A percentile compares a stretch with the other conserved stretches of the same genome.
phyloP scores from a whole-genome alignment of 2,888 invertebrate species.

The Diarsia mendica region DNA sequence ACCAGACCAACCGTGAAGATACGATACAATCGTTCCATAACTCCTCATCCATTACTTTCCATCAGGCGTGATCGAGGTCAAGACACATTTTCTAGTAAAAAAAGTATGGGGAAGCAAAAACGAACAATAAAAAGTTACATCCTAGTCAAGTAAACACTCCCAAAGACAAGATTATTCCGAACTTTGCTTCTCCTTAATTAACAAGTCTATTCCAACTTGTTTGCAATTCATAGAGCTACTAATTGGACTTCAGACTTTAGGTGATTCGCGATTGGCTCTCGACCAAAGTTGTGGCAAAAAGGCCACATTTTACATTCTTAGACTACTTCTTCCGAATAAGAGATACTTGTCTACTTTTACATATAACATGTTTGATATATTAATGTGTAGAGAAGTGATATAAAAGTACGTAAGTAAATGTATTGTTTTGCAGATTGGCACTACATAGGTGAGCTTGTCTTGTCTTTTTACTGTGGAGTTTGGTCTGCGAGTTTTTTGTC shows the following conservation, averaged over 20 bases:
- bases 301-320: constrained; percentile 23
- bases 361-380: not conserved
- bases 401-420: not conserved
- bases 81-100: too few species aligned
- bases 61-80: too few species aligned
- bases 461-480: too few species aligned
- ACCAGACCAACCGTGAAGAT: not conserved
- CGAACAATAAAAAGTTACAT: not conserved
- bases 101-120: constrained; percentile 8
- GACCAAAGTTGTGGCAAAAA: constrained; percentile 20
- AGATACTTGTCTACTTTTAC: not conserved
- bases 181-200: constrained; percentile 33
- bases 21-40: not conserved
- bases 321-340: constrained; percentile 3
- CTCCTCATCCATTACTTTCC: too few species aligned
- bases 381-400: not conserved
- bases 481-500: too few species aligned
- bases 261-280: constrained; percentile 41
- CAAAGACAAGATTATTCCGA: constrained; percentile 2
- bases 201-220: constrained; percentile 28
- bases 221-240: constrained; percentile 42
- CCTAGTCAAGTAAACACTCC: constrained; percentile 2
- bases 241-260: constrained; percentile 49
- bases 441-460: not conserved
- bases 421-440: not conserved